phyloP scores from a whole-genome alignment of 2,888 invertebrate species.

The Epinotia ramella region DNA sequence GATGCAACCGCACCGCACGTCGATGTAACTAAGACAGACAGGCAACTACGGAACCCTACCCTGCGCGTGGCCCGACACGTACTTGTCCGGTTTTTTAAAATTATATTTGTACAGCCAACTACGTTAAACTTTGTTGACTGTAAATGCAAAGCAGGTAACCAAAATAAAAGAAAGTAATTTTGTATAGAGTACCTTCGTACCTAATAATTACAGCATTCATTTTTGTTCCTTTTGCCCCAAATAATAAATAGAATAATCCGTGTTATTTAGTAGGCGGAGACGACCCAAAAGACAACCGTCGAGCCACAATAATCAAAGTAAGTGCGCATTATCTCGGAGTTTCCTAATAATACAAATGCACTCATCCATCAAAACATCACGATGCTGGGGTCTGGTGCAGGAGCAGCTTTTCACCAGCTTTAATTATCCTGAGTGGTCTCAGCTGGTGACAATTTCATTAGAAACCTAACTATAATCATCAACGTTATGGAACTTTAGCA shows the following conservation, averaged over 20 bases:
- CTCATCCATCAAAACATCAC: slow-evolving; percentile 46
- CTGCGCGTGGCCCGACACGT: too few relatives aligned
- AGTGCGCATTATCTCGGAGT: slow-evolving; percentile 44
- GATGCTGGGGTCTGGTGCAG: slow-evolving; percentile 34
- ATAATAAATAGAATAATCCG: slow-evolving; percentile 20
- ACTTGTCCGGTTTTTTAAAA: too few relatives aligned
- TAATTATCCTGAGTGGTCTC: slow-evolving; percentile 43
- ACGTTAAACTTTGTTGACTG: not conserved
- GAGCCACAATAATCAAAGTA: slow-evolving; percentile 43
- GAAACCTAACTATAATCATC: slow-evolving; percentile 1
- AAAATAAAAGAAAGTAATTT: too few relatives aligned
- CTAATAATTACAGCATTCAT: slow-evolving; percentile 16
- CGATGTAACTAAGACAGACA: too few relatives aligned
- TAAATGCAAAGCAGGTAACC: not conserved
- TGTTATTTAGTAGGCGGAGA: slow-evolving; percentile 21
- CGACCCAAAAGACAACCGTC: slow-evolving; percentile 11
- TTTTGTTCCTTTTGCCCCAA: not conserved
- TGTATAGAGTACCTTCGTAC: too few relatives aligned
- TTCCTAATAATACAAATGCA: slow-evolving; percentile 46
- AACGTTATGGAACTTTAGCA: slow-evolving; percentile 1
- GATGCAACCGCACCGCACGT: too few relatives aligned
- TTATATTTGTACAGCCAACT: too few relatives aligned
- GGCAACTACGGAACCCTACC: too few relatives aligned
- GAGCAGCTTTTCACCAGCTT: slow-evolving; percentile 35
- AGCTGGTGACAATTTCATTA: slow-evolving; percentile 35